Base-by-base conservation (phyloP, 2,113 vertebrate species). In the Peromyscus californicus region DNA sequence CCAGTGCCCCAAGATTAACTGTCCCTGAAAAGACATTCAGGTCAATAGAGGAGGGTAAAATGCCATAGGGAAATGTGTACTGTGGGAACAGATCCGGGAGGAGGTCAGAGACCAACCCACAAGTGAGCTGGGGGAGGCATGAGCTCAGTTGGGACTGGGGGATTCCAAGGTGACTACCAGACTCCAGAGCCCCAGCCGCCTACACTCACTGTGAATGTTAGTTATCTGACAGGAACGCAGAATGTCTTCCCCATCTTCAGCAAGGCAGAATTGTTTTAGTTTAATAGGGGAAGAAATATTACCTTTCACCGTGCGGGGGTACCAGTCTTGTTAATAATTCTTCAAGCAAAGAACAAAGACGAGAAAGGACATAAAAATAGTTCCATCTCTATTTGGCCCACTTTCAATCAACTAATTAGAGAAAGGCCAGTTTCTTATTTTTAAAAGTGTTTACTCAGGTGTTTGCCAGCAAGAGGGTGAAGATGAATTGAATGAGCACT, bases 331-430 rank as follows among this genome's bases (percentile, higher is more conserved):
- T 80, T 93, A 90, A 93, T 95, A 78, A 92, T 88, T 92, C 95
- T 88, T 85, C 67, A 69, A 82, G 84, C 74, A 51, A 70, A 88
- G 95, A 89, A 65, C 80, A 63, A 86, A 63, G 85, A 90, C 1
- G 15, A 74, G n/a, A 7, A 94, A 39, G 51, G 7, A 5, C 39
- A 59, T 90, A 83, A 95, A 97, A 95, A 92, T 80, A 83, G 91
- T 87, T 51, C 67, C 75, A 42, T 70, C 84, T 80, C 69, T 24
- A 75, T 86, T 78, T 84, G 92, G 84, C 94, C 83, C 1, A 0
- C 5, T 89, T 95, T 92, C 93, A 95, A 75, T 39, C 36, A 48
- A 86, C 91, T 95, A 96, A 96, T 96, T 90, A 92, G 91, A 90
- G 86, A 92, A 82, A 69, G 85, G 74, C 84, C 74, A 21, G 78